Evolutionary conservation across 1,140 invertebrate genomes (phyloP).

Genomic region (Trichoplusia ni): DNA sequence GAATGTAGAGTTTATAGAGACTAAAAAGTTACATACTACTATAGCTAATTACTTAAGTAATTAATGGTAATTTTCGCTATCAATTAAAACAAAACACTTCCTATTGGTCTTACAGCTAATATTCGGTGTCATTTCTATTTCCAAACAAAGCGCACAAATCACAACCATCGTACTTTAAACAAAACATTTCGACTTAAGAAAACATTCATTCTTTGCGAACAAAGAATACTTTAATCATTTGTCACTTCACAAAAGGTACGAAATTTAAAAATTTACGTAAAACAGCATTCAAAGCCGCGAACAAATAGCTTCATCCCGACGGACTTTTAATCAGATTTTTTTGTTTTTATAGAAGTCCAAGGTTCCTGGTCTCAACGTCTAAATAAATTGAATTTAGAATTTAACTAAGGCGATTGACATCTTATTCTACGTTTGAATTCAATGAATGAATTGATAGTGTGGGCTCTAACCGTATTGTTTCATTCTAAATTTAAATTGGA

Average conservation of each 20-base stretch:
- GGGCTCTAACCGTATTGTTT: not conserved
- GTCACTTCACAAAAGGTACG: too few species aligned
- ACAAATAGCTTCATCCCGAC: not conserved
- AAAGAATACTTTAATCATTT: too few species aligned
- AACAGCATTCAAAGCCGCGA: not conserved
- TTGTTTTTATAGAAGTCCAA: not conserved
- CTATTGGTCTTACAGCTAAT: too few species aligned
- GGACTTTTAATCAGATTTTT: slow-evolving; percentile 10
- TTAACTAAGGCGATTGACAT: slow-evolving; percentile 30
- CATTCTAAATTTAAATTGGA: not conserved
- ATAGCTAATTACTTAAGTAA: too few species aligned
- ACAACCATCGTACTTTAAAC: too few species aligned
- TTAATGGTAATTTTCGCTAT: too few species aligned
- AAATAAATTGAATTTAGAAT: slow-evolving; percentile 30
- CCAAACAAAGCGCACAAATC: not conserved
- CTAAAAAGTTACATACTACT: too few species aligned
- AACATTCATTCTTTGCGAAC: too few species aligned
- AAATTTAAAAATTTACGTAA: not conserved
- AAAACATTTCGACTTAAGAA: too few species aligned
- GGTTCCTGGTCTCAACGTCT: slow-evolving; percentile 6
- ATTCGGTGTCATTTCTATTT: too few species aligned
- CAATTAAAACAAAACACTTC: too few species aligned
- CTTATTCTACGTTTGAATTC: slow-evolving; percentile 25
- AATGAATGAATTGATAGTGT: slow-evolving; percentile 5
- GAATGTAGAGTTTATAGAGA: too few species aligned